Evolutionary conservation across 2,113 vertebrate genomes (phyloP).

Genomic region (Trematomus loennbergii): DNA sequence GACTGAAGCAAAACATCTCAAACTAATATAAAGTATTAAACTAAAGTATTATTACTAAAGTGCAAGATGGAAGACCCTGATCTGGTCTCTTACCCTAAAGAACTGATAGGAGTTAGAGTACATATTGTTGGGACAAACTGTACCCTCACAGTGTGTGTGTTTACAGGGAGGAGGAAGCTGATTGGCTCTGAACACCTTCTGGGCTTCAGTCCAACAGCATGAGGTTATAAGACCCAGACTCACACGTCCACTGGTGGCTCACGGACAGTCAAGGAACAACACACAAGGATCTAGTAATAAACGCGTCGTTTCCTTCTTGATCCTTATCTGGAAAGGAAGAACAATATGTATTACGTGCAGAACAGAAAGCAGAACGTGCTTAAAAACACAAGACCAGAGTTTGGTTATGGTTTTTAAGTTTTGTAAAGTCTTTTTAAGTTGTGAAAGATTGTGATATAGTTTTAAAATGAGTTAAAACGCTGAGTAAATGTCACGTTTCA

Average conservation of each 20-base stretch:
- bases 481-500: background rate
- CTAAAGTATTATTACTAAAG: too few relatives aligned
- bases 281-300: background rate
- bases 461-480: background rate
- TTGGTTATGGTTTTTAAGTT: background rate
- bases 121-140: background rate
- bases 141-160: background rate
- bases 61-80: too few relatives aligned
- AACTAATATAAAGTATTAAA: too few relatives aligned
- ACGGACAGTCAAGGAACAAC: background rate
- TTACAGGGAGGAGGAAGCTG: background rate
- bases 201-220: slow-evolving; percentile 5
- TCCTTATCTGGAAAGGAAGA: background rate
- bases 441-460: background rate
- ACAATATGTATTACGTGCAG: too few relatives aligned
- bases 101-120: too few relatives aligned
- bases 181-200: background rate
- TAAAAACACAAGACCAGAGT: background rate
- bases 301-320: background rate
- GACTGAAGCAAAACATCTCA: too few relatives aligned
- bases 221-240: background rate
- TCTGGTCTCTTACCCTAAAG: too few relatives aligned
- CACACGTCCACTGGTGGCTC: background rate
- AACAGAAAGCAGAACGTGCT: background rate
- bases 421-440: background rate